Percentiles rank a stretch among this genome's conserved stretches.
These are phyloP conservation scores for Bursaphelenchus okinawaensis DNA, from an alignment of 2,888 invertebrate species.

Conservation along the genomic window DNA sequence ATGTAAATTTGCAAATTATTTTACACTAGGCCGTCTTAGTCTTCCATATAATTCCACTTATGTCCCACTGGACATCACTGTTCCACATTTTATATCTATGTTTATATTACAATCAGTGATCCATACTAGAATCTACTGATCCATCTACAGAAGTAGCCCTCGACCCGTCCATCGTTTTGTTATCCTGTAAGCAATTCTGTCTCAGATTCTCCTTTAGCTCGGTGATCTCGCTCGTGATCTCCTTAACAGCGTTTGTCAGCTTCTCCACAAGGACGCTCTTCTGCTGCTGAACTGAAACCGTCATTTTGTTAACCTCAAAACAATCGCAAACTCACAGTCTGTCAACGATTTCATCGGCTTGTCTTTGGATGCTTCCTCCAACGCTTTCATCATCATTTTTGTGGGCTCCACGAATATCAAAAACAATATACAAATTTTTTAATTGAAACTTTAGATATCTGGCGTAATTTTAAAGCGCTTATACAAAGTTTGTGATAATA, in stretches of 20 bases:
- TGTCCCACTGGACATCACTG: too few species aligned
- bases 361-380: conserved; percentile 6
- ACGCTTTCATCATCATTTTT: conserved; percentile 21
- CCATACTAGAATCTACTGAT: conserved; percentile 2
- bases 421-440: too few species aligned
- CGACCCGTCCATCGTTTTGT: neutral
- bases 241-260: neutral
- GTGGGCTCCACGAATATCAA: conserved; percentile 26
- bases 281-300: neutral
- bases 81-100: too few species aligned
- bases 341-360: conserved; percentile 7
- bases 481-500: too few species aligned
- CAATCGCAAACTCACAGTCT: conserved; percentile 1
- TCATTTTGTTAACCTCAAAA: neutral
- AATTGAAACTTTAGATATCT: too few species aligned
- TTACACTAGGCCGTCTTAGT: too few species aligned
- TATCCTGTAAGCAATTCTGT: neutral
- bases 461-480: too few species aligned
- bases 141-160: conserved; percentile 1
- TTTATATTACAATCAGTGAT: neutral
- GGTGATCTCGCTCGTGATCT: neutral
- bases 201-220: conserved; percentile 7
- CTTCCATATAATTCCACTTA: too few species aligned
- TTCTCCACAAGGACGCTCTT: neutral
- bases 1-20: too few species aligned